Evolutionary conservation across 2,797 vertebrate genomes (phyloP).

Genomic region (Microctenopoma steveboyesi): DNA sequence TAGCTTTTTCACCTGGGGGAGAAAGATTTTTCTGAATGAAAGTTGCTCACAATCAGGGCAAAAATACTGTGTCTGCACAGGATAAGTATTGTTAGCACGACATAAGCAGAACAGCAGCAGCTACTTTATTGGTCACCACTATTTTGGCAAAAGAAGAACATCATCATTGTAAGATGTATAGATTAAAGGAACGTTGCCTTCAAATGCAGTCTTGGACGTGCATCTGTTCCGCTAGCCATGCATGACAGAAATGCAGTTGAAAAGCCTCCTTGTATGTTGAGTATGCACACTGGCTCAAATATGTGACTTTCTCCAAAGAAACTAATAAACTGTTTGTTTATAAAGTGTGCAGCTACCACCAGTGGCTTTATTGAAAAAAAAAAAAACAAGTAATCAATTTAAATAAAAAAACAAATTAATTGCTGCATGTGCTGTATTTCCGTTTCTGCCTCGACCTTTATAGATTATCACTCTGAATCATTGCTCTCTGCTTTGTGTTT

Average conservation of each 20-base stretch:
- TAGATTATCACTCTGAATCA: slow-evolving; percentile 39
- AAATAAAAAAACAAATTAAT: not conserved
- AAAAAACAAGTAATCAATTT: not conserved
- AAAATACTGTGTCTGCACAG: not conserved
- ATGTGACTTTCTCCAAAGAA: not conserved
- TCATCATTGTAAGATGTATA: not conserved
- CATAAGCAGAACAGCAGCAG: not conserved
- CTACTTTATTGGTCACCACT: not conserved
- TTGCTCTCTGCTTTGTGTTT: slow-evolving; percentile 30
- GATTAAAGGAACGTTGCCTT: not conserved
- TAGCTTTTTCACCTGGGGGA: not conserved
- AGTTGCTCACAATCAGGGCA: not conserved
- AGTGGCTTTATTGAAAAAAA: not conserved
- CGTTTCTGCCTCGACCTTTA: slow-evolving; percentile 23
- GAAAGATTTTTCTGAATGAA: not conserved
- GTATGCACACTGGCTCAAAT: not conserved
- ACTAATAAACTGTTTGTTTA: too few species aligned
- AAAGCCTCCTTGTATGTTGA: not conserved
- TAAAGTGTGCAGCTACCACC: not conserved
- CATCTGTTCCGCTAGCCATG: not conserved
- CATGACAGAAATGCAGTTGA: not conserved
- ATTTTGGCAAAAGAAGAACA: not conserved
- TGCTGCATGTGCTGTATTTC: slow-evolving; percentile 2
- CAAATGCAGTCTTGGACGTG: too few species aligned
- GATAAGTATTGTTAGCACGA: too few species aligned